Evolutionary conservation across 2,797 vertebrate genomes (phyloP), one percentile per base, ranked within the genome.

Genomic region (Sebastiscus tertius): DNA sequence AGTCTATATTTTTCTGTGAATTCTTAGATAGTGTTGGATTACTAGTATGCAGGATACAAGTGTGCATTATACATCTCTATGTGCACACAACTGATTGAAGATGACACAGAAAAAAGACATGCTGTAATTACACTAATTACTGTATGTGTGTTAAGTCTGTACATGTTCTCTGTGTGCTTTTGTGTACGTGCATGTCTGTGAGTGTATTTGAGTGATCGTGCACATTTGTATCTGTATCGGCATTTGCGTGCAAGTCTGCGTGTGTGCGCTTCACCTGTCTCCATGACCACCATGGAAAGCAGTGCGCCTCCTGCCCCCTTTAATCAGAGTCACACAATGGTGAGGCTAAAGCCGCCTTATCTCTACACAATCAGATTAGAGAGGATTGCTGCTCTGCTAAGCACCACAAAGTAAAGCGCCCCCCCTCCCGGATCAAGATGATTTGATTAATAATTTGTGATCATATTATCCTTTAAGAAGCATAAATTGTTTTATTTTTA

Each of bases 381-480:
- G 92, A 73, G 93, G 95, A 96, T 96, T 96, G 93, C 88, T 88
- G 87, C 88, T 89, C 91, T 73, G 89, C 90, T 94, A 95, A 95
- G 94, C 94, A 89, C 93, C 90, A 87, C 90, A 91, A 93, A 94
- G 88, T 84, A 93, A 91, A 94, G 79, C 64, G n/a, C 83, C 80
- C 67, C 68, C 74, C 82, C 77, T 82, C 85, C 76, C 55, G 81
- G 94, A 95, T 96, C 93, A 94, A 95, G 92, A 95, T 95, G 95
- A 96, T 96, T 96, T 94, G 94, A 96, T 96, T 96, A 96, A 94
- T 95, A 93, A 95, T 93, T 96, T 87, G 85, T 90, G 91, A 93
- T 95, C 90, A 93, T 95, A 95, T 96, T 95, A 96, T 95, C 94
- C 93, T 92, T 95, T 96, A 96, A 96, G 95, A 95, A 92, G 94